Conservation (phyloP, 1,140 invertebrate species). For the Oscheius sp. region DNA sequence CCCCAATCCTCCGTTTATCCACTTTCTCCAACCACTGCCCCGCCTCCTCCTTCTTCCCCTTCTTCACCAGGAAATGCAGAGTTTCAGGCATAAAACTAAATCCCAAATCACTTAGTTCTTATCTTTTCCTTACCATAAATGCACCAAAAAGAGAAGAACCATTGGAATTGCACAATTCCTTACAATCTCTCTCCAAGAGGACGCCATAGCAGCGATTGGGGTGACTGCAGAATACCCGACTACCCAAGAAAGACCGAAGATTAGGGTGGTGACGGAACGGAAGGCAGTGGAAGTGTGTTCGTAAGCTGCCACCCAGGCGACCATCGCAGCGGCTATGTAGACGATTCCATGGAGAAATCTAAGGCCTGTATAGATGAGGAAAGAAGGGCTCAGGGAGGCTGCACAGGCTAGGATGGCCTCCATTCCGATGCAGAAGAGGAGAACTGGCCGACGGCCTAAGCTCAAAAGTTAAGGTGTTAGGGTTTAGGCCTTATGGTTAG, state of each 20-base stretch:
- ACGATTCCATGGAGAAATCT: conserved; percentile 34
- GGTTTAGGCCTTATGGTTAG: too few species aligned
- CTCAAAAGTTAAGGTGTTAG: too few species aligned
- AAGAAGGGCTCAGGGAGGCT: conserved; percentile 27
- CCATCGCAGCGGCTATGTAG: conserved; percentile 36
- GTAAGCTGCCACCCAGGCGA: conserved; percentile 52
- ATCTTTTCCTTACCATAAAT: conserved; percentile 39
- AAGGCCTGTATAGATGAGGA: conserved; percentile 28
- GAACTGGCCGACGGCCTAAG: conserved; percentile 33
- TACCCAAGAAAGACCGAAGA: conserved; percentile 54
- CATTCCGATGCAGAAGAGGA: conserved; percentile 18
- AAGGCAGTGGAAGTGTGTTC: conserved; percentile 46
- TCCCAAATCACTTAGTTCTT: conserved; percentile 16
- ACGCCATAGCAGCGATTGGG: conserved; percentile 27
- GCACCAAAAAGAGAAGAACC: conserved; percentile 39
- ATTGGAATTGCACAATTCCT: conserved; percentile 30
- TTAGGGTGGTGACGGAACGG: conserved; percentile 49
- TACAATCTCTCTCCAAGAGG: conserved; percentile 40
- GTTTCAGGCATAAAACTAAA: conserved; percentile 47
- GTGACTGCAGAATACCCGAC: conserved; percentile 42
- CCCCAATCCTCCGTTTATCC: conserved; percentile 9
- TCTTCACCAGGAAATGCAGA: conserved; percentile 45
- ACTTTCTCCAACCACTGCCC: conserved; percentile 33
- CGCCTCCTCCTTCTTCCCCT: conserved; percentile 22
- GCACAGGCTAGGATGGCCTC: conserved; percentile 23